Evolutionary conservation across 2,888 invertebrate genomes (phyloP), one percentile per base, ranked within the genome.

Genomic region (Eilema depressum): DNA sequence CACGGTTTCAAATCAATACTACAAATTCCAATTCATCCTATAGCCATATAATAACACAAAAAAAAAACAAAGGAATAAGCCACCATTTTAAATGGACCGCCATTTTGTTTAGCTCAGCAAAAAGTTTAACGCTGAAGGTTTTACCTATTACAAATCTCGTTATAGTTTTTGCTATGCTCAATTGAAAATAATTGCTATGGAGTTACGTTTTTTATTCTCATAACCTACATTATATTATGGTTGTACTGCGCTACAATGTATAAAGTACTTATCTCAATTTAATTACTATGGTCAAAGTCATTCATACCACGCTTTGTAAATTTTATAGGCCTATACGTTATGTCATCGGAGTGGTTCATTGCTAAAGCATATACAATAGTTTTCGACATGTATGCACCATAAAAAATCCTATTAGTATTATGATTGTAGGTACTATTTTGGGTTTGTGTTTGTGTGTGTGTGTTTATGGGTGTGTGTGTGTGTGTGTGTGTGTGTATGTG

Each of bases 201-300:
- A 47, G 30, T 64, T 60, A 41, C 59, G 20, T 65, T 64, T 64
- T 68, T 30, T 57, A 56, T 65, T 64, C 2, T 25, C 53, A 63
- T 56, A 64, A 30, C 28, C 41, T 62, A 41, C 28, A 59, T 41
- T 41, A 70, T 10, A 33, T 61, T 65, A 65, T 33, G 23, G n/a
- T 53, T 30, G 23, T 26, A 63, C 20, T 26, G 14, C n/a, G 14
- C 17, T 37, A 63, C 63, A 37, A 62, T 28, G 28, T 25, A 64
- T 14, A 2, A 53, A 59, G 33, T 56, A 57, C 53, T 7, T 10
- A 28, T 41, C 30, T 53, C 23, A 59, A 30, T 65, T 56, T 30
- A 56, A 3, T 30, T 53, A 56, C 56, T 65, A 30, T 28, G 41
- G 63, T 41, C 25, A n/a, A 20, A 28, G 47, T 30, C 53, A 64